Percentiles rank a stretch among this genome's conserved stretches.
These are phyloP conservation scores for Yponomeuta evonymella DNA, from an alignment of 2,888 invertebrate genomes.

Conservation along the genomic window DNA sequence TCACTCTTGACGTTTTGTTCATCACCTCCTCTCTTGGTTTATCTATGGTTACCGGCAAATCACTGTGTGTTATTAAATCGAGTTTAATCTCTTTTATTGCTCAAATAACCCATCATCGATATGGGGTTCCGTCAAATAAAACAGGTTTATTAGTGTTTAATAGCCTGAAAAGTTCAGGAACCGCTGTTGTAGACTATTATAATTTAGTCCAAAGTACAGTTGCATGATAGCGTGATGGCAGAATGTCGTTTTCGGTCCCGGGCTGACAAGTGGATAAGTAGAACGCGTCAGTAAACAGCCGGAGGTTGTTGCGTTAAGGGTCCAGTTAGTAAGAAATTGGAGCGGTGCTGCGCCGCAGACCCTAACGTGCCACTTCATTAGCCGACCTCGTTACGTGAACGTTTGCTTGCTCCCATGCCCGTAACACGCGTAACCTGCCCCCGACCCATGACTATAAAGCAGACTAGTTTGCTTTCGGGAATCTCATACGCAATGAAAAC, in stretches of 20 bases:
- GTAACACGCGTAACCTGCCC: not conserved
- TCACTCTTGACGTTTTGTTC: no score
- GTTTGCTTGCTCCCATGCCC: not conserved
- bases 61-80: no score
- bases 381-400: slow-evolving; percentile 46
- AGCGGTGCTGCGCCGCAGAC: slow-evolving; percentile 43
- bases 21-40: no score
- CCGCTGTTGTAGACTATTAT: not conserved
- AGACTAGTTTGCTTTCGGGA: not conserved
- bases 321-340: slow-evolving; percentile 60
- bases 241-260: not conserved
- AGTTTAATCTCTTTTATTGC: no score
- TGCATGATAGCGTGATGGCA: slow-evolving; percentile 22
- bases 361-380: slow-evolving; percentile 64
- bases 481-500: no score
- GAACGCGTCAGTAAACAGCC: slow-evolving; percentile 38
- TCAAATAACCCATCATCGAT: no score
- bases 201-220: slow-evolving; percentile 19
- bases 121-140: no score
- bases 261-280: slow-evolving; percentile 6
- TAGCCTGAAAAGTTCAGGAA: no score
- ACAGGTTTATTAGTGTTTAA: no score
- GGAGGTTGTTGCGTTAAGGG: slow-evolving; percentile 51
- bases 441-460: not conserved
- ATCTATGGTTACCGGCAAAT: no score